A percentile compares a stretch with the other conserved stretches of the same genome.
These are phyloP conservation scores for Agrotis segetum DNA, from an alignment of 2,888 invertebrate genomes.

Conservation along the genomic window DNA sequence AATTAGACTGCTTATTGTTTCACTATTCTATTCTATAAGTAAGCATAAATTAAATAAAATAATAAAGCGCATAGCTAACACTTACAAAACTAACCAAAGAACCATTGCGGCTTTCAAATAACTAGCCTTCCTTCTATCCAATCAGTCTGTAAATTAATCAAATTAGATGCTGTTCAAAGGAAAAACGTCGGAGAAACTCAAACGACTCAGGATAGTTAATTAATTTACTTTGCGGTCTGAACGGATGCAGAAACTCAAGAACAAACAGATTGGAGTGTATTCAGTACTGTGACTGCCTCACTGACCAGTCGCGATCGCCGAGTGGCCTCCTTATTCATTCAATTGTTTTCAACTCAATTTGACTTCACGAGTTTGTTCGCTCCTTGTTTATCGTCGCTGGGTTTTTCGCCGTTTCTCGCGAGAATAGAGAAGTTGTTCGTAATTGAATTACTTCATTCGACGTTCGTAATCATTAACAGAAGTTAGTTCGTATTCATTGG, in stretches of 20 bases:
- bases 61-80: no score
- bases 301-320: slow-evolving; percentile 8
- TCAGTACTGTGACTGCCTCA: background rate
- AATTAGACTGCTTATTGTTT: no score
- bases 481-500: slow-evolving; percentile 21
- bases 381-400: slow-evolving; percentile 32
- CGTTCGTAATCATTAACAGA: slow-evolving; percentile 26
- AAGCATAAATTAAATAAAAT: no score
- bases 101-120: background rate
- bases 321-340: slow-evolving; percentile 26
- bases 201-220: slow-evolving; percentile 31
- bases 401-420: slow-evolving; percentile 22
- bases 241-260: slow-evolving; percentile 17
- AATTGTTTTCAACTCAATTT: slow-evolving; percentile 54
- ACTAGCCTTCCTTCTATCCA: slow-evolving; percentile 7
- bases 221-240: slow-evolving; percentile 20
- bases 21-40: no score
- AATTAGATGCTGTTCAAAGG: slow-evolving; percentile 28
- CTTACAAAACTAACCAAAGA: background rate
- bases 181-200: slow-evolving; percentile 23
- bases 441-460: slow-evolving; percentile 42
- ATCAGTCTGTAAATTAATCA: slow-evolving; percentile 24
- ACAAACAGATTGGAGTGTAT: slow-evolving; percentile 19
- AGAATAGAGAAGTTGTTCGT: slow-evolving; percentile 18
- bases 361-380: slow-evolving; percentile 43